Conservation (phyloP, 2,113 vertebrate genomes). For the Saccopteryx leptura region DNA sequence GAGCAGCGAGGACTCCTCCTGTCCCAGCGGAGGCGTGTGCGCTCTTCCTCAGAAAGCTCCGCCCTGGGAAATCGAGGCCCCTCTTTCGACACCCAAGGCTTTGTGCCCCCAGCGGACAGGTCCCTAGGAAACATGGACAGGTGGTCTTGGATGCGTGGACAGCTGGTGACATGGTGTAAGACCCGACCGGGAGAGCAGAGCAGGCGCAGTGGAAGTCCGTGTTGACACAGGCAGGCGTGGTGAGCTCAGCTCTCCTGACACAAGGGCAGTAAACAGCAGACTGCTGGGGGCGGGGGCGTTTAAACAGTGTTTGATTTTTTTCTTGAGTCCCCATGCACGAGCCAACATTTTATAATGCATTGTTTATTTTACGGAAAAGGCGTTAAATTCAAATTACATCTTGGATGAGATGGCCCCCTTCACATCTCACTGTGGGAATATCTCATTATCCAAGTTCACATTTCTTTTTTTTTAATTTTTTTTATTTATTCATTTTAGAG, state of each 20-base stretch:
- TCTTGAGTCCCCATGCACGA: slow-evolving; percentile 80
- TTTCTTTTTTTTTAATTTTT: too few relatives aligned
- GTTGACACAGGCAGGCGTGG: background rate
- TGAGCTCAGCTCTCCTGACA: slow-evolving; percentile 18
- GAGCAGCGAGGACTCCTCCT: background rate
- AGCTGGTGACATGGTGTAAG: slow-evolving; percentile 62
- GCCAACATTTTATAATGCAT: slow-evolving; percentile 79
- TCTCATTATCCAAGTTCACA: slow-evolving; percentile 74
- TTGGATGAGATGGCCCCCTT: slow-evolving; percentile 74
- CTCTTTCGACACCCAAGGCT: background rate
- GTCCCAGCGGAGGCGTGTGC: rapidly evolving
- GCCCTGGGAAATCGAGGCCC: background rate
- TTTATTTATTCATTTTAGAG: too few relatives aligned
- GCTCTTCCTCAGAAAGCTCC: background rate
- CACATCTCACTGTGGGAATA: slow-evolving; percentile 48
- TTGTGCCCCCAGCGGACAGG: background rate
- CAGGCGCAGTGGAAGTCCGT: slow-evolving; percentile 76
- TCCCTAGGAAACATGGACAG: slow-evolving; percentile 48
- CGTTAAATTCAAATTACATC: slow-evolving; percentile 84
- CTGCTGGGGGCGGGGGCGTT: background rate
- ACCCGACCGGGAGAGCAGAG: slow-evolving; percentile 67
- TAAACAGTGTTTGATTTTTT: slow-evolving; percentile 71
- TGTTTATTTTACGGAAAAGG: slow-evolving; percentile 84
- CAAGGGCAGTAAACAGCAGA: background rate
- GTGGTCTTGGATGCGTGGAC: slow-evolving; percentile 36